Evolutionary conservation across 2,888 invertebrate species (phyloP).

Genomic region (Gymnoscelis rufifasciata): DNA sequence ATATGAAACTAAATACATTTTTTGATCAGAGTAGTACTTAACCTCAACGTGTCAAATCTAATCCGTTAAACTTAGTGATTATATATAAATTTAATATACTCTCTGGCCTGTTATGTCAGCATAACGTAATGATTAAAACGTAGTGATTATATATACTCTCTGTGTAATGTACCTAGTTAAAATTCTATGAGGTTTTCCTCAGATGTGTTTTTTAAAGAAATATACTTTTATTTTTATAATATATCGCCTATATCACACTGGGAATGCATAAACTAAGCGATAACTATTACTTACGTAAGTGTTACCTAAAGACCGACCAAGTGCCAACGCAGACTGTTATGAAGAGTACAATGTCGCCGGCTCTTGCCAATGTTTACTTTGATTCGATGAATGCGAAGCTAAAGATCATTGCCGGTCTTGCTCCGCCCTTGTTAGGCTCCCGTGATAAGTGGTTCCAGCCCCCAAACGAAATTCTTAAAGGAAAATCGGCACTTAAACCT

Average conservation of each 20-base stretch:
- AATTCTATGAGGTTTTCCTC: too few species aligned
- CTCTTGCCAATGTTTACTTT: constrained; percentile 61
- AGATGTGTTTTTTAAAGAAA: background rate
- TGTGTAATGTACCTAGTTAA: too few species aligned
- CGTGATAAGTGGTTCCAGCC: constrained; percentile 55
- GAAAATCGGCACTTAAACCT: constrained; percentile 55
- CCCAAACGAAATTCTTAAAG: constrained; percentile 51
- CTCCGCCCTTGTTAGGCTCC: constrained; percentile 48
- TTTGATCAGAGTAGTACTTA: too few species aligned
- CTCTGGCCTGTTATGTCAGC: too few species aligned
- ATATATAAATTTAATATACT: too few species aligned
- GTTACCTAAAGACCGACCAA: constrained; percentile 51
- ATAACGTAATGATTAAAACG: too few species aligned
- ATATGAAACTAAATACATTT: too few species aligned
- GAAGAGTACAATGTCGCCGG: constrained; percentile 51
- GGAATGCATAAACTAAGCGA: constrained; percentile 39
- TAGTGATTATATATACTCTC: too few species aligned
- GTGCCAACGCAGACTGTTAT: constrained; percentile 64
- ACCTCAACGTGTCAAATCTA: too few species aligned
- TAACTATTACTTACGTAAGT: constrained; percentile 57
- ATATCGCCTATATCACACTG: background rate
- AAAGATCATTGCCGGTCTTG: constrained; percentile 59
- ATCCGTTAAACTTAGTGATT: too few species aligned
- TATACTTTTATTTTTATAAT: background rate
- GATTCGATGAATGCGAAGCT: constrained; percentile 57